Base-by-base conservation (phyloP, 2,113 vertebrate genomes). In the Uria lomvia region DNA sequence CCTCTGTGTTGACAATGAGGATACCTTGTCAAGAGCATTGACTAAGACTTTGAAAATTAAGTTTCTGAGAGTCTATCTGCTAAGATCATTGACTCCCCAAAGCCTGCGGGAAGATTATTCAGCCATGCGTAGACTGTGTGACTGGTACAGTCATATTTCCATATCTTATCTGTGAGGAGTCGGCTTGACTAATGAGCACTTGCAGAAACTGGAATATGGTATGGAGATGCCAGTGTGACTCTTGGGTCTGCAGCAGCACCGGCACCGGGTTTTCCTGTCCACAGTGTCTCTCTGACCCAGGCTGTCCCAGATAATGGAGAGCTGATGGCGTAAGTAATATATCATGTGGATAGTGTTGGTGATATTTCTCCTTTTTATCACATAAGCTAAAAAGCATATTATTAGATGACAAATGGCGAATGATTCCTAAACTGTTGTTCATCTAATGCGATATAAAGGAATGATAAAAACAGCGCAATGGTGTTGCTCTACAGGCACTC, bases 151-250 rank as follows among this genome's bases (percentile, higher is more conserved):
- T 49, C 43, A 23, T 74, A 27, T 66, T 92, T 91, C 82, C 2
- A 0, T 94, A 86, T 92, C 95, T 95, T 95, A 86, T 92, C 92
- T 92, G 58, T 62, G 68, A 91, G 59, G 59, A 93, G 40, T 45
- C 6, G 5, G 78, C 86, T 94, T 1, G 0, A 50, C 63, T 88
- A 73, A 58, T 11, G 75, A 90, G 58, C 49, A 29, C 45, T 93
- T 93, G 86, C n/a, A 73, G 67, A 53, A 95, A 42, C 34, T 88
- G 75, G 79, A 94, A 88, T 80, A 75, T 73, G 63, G 88, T 65
- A 11, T 7, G 3, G 50, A 47, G 75, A 73, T 73, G 72, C 16
- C 67, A 70, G 78, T 76, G 59, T 29, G 56, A 40, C 43, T 82
- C 36, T 52, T 21, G 19, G 49, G 43, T 49, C 71, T 86, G 36